Base-by-base conservation (phyloP, 92 coral and sea anemone genomes). In the Phymanthus crucifer region DNA sequence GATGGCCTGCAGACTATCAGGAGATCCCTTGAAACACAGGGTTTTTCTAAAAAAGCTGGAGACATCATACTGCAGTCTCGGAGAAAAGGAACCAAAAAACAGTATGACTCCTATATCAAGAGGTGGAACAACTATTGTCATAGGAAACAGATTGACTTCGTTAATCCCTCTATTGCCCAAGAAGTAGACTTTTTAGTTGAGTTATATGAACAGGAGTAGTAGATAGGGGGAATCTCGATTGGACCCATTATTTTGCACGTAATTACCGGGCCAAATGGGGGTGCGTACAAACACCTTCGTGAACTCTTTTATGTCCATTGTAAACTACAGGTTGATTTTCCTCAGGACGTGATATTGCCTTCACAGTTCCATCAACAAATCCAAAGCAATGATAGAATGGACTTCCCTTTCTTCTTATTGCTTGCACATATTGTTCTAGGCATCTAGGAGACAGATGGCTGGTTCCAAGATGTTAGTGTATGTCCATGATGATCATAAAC, bases 401-500 rank as follows among this genome's bases (percentile, higher is more conserved):
- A 57, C 71, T 31, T 17, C 71, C 80, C 71, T 46, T 14, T 38
- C 38, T 43, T 38, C 26, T 7, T 36, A 82, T 74, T 65, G 85
- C 80, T 36, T 67, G 32, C 34, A 78, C 80, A 50, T 50, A 50
- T 50, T 50, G 57, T 19, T 50, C 57, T 19, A 31, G 65, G 58
- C 47, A 52, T 64, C 18, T 3, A 14, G 81, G 77, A 23, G 87
- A 66, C 14, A 89, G 81, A 66, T 48, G 79, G 77, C 83, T 89
- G 92, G 47, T 89, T 72, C 92, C 89, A 89, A 23, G 87, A 81
- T n/a, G 90, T 76, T 38, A 89, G 56, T 19, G 87, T 78, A 75
- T 37, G 69, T 5, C 85, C 81, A 58, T 85, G 85, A 16, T 8
- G 37, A 10, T 75, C 80, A 52, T 76, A 85, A 16, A 89, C 46